Base-by-base conservation (phyloP, 2,113 vertebrate genomes). In the Caloenas nicobarica region DNA sequence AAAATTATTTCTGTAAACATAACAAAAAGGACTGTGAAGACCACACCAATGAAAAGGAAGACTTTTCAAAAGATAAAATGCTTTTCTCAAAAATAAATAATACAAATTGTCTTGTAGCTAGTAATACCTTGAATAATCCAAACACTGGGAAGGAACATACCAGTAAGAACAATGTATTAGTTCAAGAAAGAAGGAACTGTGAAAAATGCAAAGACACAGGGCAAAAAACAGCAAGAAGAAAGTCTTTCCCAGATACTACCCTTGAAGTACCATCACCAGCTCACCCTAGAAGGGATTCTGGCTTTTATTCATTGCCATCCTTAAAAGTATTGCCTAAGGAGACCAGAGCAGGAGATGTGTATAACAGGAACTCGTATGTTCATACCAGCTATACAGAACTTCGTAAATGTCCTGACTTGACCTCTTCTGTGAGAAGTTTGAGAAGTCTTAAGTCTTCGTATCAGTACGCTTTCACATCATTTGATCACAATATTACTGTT, bases 231-330 rank as follows among this genome's bases (percentile, higher is more conserved):
- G 94, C 93, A 88, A 97, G 98, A 93, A 97, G 98, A 31, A 98
- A 98, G 69, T 98, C 98, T 19, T 98, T 98, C 62, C 98, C 98
- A 34, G 96, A 97, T 70, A 89, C 85, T 16, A 64, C 78, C 29
- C 58, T 80, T 53, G 92, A 58, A 56, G 46, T 68, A 79, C 46
- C 83, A 58, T 90, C 93, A 88, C 91, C 89, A 72, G 62, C 81
- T 90, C 91, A 85, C 51, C 86, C 88, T 23, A 95, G 91, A 76
- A 97, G 97, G 53, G 97, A 97, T 21, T 98, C 98, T 84, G 97
- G 97, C 9, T 97, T 98, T 88, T 80, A 95, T 96, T 88, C 96
- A 40, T 92, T 96, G 34, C 98, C 98, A 31, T 98, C 98, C 38
- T 97, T 97, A 91, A 98, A 97, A 25, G 86, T 93, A 2, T 86